Conservation (phyloP, 2,888 invertebrate genomes). For the Mesorhabditis spiculigera region DNA sequence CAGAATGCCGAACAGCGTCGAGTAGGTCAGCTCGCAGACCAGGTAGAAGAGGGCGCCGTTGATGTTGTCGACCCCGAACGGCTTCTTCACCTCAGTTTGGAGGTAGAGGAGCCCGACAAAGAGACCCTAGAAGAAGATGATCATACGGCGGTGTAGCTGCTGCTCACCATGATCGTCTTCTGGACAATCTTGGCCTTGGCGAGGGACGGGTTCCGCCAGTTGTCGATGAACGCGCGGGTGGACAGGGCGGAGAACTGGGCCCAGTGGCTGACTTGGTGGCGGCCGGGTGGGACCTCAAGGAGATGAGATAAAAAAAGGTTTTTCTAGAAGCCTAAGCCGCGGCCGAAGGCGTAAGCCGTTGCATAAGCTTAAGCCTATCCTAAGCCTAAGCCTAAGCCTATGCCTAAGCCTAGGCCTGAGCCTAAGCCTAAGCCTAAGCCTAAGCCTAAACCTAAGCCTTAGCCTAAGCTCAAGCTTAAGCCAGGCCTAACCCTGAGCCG, state of each 20-base stretch:
- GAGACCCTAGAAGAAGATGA: slow-evolving; percentile 31
- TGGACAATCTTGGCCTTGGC: slow-evolving; percentile 47
- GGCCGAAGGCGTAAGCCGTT: too few species aligned
- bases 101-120: slow-evolving; percentile 79
- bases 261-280: neutral
- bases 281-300: neutral
- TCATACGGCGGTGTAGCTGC: neutral
- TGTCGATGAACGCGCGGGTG: slow-evolving; percentile 41
- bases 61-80: slow-evolving; percentile 80
- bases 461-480: too few species aligned
- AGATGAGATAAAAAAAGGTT: too few species aligned
- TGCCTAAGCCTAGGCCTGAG: too few species aligned
- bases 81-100: slow-evolving; percentile 6
- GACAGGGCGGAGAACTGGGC: slow-evolving; percentile 25
- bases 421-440: too few species aligned
- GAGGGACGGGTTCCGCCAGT: slow-evolving; percentile 43
- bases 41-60: slow-evolving; percentile 87
- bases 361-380: too few species aligned
- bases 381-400: too few species aligned
- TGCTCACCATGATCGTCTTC: slow-evolving; percentile 38
- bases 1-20: slow-evolving; percentile 86
- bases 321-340: too few species aligned
- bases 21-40: slow-evolving; percentile 68
- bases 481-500: too few species aligned
- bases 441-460: too few species aligned